Conservation (phyloP, 2,797 vertebrate genomes). For the Dallia pectoralis region DNA sequence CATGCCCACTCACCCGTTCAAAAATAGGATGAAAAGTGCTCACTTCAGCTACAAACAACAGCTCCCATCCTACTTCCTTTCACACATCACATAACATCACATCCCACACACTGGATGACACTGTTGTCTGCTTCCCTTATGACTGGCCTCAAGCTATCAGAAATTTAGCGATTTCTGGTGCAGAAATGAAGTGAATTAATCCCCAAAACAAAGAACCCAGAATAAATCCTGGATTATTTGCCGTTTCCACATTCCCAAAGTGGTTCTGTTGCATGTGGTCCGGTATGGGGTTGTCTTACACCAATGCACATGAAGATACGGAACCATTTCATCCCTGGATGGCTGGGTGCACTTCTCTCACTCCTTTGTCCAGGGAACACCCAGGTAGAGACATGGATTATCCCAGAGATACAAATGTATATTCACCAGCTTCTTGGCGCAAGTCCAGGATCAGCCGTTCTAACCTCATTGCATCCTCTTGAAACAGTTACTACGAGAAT, state of each 20-base stretch:
- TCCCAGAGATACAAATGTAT: constrained; percentile 32
- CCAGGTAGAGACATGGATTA: constrained; percentile 6
- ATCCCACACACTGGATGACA: neutral
- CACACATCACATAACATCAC: neutral
- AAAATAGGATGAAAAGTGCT: constrained; percentile 1
- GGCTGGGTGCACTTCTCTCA: neutral
- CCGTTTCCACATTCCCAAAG: neutral
- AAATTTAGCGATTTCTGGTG: neutral
- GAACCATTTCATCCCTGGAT: neutral
- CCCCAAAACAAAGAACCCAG: neutral
- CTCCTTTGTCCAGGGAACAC: neutral
- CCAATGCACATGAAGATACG: neutral
- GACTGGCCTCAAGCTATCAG: neutral
- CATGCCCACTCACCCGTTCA: neutral
- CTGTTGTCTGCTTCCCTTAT: constrained; percentile 4
- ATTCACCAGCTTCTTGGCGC: constrained; percentile 41
- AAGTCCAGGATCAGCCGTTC: constrained; percentile 46
- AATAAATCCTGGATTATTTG: neutral
- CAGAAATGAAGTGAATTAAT: neutral
- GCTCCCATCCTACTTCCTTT: neutral
- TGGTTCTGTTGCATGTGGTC: neutral
- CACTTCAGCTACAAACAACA: neutral
- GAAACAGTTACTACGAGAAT: constrained; percentile 53
- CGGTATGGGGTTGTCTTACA: no score
- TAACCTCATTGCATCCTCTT: constrained; percentile 39